A percentile compares a stretch with the other conserved stretches of the same genome.
Evolutionary conservation across 2,888 invertebrate genomes (phyloP).

Genomic region (Synergus gifuensis): DNA sequence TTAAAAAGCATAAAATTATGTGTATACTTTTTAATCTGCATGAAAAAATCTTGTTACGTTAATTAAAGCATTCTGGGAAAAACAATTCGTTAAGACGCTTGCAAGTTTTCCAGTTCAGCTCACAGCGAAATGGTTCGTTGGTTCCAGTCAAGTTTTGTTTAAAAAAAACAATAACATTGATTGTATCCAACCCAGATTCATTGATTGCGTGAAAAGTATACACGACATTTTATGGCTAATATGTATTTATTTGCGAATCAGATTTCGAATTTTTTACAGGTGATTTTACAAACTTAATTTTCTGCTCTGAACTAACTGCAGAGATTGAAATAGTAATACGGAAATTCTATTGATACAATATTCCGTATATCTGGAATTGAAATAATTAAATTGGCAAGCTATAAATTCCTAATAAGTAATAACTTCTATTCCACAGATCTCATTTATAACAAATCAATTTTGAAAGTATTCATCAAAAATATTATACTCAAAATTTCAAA

Average conservation of each 20-base stretch:
- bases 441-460: too few relatives aligned
- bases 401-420: background rate
- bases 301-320: background rate
- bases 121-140: background rate
- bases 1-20: too few relatives aligned
- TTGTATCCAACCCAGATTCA: background rate
- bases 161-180: constrained; percentile 1
- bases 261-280: background rate
- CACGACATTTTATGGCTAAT: background rate
- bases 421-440: background rate
- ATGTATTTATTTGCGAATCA: background rate
- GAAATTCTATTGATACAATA: constrained; percentile 7
- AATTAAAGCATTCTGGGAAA: background rate
- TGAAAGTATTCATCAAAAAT: too few relatives aligned
- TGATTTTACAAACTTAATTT: constrained; percentile 5
- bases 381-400: background rate
- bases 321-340: constrained; percentile 1
- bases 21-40: constrained; percentile 12
- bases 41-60: constrained; percentile 11
- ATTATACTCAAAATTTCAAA: background rate
- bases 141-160: background rate
- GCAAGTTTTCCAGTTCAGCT: background rate
- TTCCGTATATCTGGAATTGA: background rate
- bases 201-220: constrained; percentile 19
- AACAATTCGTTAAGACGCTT: constrained; percentile 1